These are phyloP conservation scores for Furcula furcula DNA, from an alignment of 2,888 invertebrate species.

Conservation along the genomic window DNA sequence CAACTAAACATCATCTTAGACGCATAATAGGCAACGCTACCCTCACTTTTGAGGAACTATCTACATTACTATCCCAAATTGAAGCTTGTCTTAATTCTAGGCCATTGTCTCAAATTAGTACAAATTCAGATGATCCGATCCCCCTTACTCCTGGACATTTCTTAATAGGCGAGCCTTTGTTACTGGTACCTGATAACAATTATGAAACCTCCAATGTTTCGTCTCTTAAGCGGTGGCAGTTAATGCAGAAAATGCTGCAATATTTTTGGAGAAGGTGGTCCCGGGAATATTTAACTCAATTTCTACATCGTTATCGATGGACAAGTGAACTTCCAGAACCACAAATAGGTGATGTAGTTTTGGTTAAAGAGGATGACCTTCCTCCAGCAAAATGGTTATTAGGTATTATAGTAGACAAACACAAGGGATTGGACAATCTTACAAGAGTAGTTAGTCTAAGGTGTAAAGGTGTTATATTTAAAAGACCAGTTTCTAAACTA, in stretches of 20 bases:
- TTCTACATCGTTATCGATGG: too few relatives aligned
- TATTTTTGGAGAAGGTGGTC: conserved; percentile 27
- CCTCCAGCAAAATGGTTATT: too few relatives aligned
- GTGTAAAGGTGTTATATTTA: too few relatives aligned
- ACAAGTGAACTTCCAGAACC: too few relatives aligned
- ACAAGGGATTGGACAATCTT: too few relatives aligned
- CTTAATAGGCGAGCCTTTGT: conserved; percentile 5
- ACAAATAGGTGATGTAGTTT: too few relatives aligned
- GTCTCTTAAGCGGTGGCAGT: conserved; percentile 17
- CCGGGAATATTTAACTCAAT: too few relatives aligned
- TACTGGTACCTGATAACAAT: conserved; percentile 1
- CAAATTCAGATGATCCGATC: background rate
- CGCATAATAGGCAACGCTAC: background rate
- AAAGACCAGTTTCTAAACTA: too few relatives aligned
- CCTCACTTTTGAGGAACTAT: background rate
- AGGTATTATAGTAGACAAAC: too few relatives aligned
- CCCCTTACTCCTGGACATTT: conserved; percentile 6
- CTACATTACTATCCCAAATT: background rate
- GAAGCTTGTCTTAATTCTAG: background rate
- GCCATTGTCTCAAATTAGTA: too few relatives aligned
- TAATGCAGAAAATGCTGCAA: conserved; percentile 20
- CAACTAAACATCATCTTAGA: background rate
- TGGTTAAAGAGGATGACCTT: too few relatives aligned
- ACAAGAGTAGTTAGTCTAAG: too few relatives aligned
- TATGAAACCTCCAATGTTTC: background rate